Percentiles rank a stretch among this genome's conserved stretches.
Evolutionary conservation across 2,888 invertebrate species (phyloP).

Genomic region (Lasioglossum morio): DNA sequence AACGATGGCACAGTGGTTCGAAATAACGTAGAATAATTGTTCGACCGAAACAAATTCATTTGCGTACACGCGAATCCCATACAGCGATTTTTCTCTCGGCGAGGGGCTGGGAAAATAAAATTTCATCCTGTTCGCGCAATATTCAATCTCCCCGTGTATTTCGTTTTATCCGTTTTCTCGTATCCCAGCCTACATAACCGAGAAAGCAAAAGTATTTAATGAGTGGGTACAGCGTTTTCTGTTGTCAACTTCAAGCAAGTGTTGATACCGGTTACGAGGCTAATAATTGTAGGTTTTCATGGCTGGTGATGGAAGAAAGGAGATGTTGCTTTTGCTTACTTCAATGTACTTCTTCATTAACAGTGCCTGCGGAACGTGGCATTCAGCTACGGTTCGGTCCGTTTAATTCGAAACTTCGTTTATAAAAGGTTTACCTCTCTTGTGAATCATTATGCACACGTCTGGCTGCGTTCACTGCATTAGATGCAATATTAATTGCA

Average conservation of each 20-base stretch:
- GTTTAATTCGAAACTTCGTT: constrained; percentile 18
- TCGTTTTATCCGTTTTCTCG: constrained; percentile 37
- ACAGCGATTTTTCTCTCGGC: background rate
- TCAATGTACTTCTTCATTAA: constrained; percentile 58
- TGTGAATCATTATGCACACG: background rate
- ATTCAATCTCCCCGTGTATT: constrained; percentile 47
- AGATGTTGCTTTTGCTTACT: constrained; percentile 47
- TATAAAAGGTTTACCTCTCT: background rate
- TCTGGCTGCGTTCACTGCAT: background rate
- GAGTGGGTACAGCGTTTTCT: constrained; percentile 45
- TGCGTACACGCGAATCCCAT: background rate
- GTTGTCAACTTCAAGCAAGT: constrained; percentile 56
- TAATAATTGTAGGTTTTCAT: constrained; percentile 56
- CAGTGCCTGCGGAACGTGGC: constrained; percentile 9
- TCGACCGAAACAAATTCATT: background rate
- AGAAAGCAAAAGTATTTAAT: constrained; percentile 54
- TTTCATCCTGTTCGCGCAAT: constrained; percentile 31
- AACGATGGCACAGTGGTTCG: background rate
- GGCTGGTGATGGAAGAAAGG: constrained; percentile 51
- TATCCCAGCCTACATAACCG: constrained; percentile 35
- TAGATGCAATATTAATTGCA: background rate
- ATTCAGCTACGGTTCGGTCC: constrained; percentile 11
- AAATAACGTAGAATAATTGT: background rate
- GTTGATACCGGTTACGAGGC: constrained; percentile 57
- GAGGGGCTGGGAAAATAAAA: background rate